These are phyloP conservation scores for Nemotelus pantherinus DNA, from an alignment of 2,888 invertebrate genomes.

Conservation along the genomic window DNA sequence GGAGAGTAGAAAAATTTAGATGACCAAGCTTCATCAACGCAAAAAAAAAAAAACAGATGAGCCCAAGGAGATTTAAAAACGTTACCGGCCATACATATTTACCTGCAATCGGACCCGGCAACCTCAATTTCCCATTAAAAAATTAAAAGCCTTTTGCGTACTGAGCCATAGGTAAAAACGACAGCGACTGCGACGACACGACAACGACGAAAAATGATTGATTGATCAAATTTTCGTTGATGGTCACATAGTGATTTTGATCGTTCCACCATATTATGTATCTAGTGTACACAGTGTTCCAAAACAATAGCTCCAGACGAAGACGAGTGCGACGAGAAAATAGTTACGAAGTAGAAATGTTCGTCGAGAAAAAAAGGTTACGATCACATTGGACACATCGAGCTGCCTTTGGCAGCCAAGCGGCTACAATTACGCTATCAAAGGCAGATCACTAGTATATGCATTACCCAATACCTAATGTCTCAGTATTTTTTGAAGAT, in stretches of 20 bases:
- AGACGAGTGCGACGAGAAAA: too few relatives aligned
- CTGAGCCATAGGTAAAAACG: background rate
- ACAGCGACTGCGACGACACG: conserved; percentile 19
- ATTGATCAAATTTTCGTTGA: conserved; percentile 36
- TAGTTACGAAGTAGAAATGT: too few relatives aligned
- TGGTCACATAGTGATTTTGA: conserved; percentile 35
- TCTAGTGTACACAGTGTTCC: too few relatives aligned
- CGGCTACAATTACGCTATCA: conserved; percentile 29
- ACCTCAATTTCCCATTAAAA: conserved; percentile 50
- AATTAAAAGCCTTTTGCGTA: conserved; percentile 47
- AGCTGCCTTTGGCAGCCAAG: background rate
- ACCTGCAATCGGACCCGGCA: conserved; percentile 22
- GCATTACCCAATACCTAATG: background rate
- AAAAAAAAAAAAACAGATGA: conserved; percentile 7
- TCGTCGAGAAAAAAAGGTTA: too few relatives aligned
- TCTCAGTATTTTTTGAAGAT: conserved; percentile 9
- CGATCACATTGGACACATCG: too few relatives aligned
- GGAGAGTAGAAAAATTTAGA: conserved; percentile 7
- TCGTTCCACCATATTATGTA: background rate
- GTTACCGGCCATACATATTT: background rate
- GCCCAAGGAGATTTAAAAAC: conserved; percentile 2
- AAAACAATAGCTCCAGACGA: too few relatives aligned
- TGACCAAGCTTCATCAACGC: conserved; percentile 23
- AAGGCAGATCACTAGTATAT: conserved; percentile 1
- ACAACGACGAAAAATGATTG: conserved; percentile 12